Evolutionary conservation across 2,888 invertebrate genomes (phyloP).

Genomic region (Apotomis turbidana): DNA sequence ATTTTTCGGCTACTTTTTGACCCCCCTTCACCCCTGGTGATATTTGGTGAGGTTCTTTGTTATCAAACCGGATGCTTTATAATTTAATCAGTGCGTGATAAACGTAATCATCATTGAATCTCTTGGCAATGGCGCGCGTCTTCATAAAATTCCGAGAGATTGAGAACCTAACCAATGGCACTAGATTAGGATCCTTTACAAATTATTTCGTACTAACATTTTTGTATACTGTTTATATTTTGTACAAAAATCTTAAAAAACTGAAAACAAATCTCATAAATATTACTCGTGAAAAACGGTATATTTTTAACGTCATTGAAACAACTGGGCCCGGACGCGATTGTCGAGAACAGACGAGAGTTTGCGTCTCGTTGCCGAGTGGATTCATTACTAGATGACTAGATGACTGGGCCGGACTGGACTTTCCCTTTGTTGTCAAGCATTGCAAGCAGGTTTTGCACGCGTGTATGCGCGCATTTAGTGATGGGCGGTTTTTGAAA

Average conservation of each 20-base stretch:
- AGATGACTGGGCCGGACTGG: slow-evolving; percentile 69
- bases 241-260: not conserved
- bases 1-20: no score
- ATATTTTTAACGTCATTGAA: slow-evolving; percentile 28
- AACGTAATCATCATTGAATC: no score
- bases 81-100: no score
- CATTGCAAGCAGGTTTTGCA: slow-evolving; percentile 17
- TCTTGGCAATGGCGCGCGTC: no score
- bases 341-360: slow-evolving; percentile 25
- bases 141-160: no score
- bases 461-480: slow-evolving; percentile 10
- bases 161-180: no score
- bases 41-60: no score
- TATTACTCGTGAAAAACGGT: not conserved
- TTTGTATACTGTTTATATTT: no score
- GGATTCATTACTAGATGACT: slow-evolving; percentile 78
- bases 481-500: not conserved
- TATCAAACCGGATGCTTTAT: no score
- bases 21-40: no score
- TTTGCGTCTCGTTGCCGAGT: slow-evolving; percentile 34
- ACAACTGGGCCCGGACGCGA: slow-evolving; percentile 25
- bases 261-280: not conserved
- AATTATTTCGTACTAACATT: no score
- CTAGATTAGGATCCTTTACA: no score
- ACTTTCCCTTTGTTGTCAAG: slow-evolving; percentile 68